Conservation (phyloP, 2,888 invertebrate genomes). For the Strigamia maritima region DNA sequence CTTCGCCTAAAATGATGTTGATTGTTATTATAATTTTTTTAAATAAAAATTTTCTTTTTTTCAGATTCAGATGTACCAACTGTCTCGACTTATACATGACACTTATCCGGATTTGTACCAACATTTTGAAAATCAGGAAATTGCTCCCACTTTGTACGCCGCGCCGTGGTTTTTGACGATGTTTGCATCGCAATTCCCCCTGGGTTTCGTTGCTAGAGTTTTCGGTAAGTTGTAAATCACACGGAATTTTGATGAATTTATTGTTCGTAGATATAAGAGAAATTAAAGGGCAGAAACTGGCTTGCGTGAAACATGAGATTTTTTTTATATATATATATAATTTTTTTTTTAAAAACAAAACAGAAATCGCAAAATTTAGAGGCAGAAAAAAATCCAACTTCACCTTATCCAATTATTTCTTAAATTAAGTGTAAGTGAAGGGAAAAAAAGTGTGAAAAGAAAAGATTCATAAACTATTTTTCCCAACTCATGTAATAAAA, state of each 20-base stretch:
- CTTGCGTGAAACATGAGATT: neutral
- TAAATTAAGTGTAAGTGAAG: conserved; percentile 3
- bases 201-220: conserved; percentile 90
- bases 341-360: neutral
- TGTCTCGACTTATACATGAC: conserved; percentile 86
- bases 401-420: conserved; percentile 11
- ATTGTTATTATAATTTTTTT: neutral
- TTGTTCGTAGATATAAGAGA: neutral
- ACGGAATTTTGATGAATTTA: neutral
- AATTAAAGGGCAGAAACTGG: neutral
- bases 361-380: neutral
- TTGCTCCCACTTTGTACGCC: conserved; percentile 89
- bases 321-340: too few relatives aligned
- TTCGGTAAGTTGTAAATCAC: conserved; percentile 63
- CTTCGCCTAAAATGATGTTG: neutral
- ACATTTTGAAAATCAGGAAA: conserved; percentile 76
- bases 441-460: conserved; percentile 18
- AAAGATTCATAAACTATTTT: conserved; percentile 1
- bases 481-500: neutral
- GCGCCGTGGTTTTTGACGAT: conserved; percentile 95
- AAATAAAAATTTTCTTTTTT: neutral
- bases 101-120: conserved; percentile 69
- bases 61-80: conserved; percentile 77
- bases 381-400: neutral
- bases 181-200: conserved; percentile 93